phyloP scores from a whole-genome alignment of 2,113 vertebrate species.

The Pongo abelii region DNA sequence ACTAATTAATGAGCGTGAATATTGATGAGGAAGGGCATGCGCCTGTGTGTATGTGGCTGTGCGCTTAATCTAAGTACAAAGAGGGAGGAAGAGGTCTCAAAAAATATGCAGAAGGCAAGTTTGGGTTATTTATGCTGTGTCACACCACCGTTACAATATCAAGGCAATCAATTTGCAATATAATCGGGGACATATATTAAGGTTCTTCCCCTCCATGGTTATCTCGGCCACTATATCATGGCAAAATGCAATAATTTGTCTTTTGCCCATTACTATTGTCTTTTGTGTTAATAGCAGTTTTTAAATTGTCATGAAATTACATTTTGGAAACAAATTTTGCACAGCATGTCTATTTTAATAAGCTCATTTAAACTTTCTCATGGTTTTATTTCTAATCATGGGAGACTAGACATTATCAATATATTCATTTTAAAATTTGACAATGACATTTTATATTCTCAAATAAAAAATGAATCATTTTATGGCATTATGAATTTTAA shows the following conservation, averaged over 20 bases:
- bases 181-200: slow-evolving; percentile 36
- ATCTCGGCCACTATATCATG: slow-evolving; percentile 10
- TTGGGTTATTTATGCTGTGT: slow-evolving; percentile 83
- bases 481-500: neutral
- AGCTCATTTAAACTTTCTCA: slow-evolving; percentile 61
- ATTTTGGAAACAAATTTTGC: slow-evolving; percentile 53
- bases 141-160: slow-evolving; percentile 69
- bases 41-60: slow-evolving; percentile 61
- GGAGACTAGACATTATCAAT: neutral
- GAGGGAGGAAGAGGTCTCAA: slow-evolving; percentile 69
- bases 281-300: slow-evolving; percentile 47
- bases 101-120: slow-evolving; percentile 78
- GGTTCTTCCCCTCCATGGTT: slow-evolving; percentile 40
- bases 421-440: slow-evolving; percentile 20
- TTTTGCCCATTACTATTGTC: slow-evolving; percentile 44
- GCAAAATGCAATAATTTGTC: slow-evolving; percentile 56
- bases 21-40: slow-evolving; percentile 78
- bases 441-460: slow-evolving; percentile 15
- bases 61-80: slow-evolving; percentile 76
- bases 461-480: neutral
- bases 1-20: slow-evolving; percentile 85
- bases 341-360: slow-evolving; percentile 12
- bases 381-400: slow-evolving; percentile 23
- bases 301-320: slow-evolving; percentile 36
- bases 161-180: slow-evolving; percentile 75